Percentiles rank a stretch among this genome's conserved stretches.
phyloP scores from a whole-genome alignment of 2,797 vertebrate genomes.

The Falco berigora region DNA sequence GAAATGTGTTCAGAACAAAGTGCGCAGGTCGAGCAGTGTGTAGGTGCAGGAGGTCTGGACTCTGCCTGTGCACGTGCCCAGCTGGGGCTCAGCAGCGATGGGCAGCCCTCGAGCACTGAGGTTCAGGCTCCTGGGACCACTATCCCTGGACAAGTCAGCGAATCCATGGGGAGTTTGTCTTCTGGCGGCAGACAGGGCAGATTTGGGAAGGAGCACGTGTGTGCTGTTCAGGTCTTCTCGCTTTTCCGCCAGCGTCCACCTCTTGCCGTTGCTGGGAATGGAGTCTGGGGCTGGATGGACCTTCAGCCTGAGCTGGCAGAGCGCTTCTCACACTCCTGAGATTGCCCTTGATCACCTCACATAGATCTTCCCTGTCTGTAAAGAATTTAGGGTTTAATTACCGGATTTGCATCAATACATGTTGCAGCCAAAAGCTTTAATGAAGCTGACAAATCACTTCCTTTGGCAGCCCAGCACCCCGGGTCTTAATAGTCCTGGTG shows the following conservation, averaged over 20 bases:
- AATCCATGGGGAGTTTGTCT: not conserved
- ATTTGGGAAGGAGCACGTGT: not conserved
- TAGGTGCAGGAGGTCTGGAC: not conserved
- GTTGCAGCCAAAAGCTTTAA: not conserved
- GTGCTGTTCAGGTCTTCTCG: not conserved
- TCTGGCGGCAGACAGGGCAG: not conserved
- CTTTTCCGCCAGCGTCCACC: not conserved
- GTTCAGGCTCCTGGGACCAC: not conserved
- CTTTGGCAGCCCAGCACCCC: not conserved
- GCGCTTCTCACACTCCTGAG: rapidly evolving
- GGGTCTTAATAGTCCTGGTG: not conserved
- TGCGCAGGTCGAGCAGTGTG: not conserved
- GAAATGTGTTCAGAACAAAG: not conserved
- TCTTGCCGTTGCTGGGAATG: not conserved
- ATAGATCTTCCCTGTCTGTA: not conserved
- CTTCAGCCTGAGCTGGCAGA: not conserved
- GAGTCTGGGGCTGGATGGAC: not conserved
- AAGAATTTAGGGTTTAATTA: not conserved
- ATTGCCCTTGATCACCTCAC: not conserved
- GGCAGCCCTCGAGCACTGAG: not conserved
- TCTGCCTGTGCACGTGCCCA: not conserved
- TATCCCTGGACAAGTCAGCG: rapidly evolving
- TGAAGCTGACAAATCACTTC: slow-evolving; percentile 1
- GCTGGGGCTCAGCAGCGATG: not conserved
- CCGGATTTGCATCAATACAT: not conserved